Base-by-base conservation (phyloP, 2,113 vertebrate genomes). In the Pseudopodoces humilis region DNA sequence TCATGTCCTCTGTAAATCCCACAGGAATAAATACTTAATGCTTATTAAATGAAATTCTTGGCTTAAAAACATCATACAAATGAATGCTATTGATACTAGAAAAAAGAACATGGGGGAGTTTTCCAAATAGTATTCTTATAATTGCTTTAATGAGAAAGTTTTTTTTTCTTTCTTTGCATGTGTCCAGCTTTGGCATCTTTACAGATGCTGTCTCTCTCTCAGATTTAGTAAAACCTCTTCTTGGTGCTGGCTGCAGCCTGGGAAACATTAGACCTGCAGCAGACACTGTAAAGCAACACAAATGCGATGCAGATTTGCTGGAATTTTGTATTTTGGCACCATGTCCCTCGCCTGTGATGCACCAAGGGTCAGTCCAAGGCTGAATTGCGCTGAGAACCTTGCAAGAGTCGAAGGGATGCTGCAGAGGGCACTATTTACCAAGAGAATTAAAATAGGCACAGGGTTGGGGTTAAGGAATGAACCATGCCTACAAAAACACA, bases 351-450 rank as follows among this genome's bases (percentile, higher is more conserved):
- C 11, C 30, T 9, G n/a, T 67, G 22, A 30, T 72, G 63, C 35
- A 35, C 47, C 41, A 47, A 79, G 39, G 53, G 47, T 79, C 64
- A 13, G 23, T 49, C 39, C 60, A 47, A 41, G 68, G 49, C 15
- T 9, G 10, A 20, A 27, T 43, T 92, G 63, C 27, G 15, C 49
- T 56, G 12, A 31, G 46, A 69, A 71, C 39, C 50, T 28, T 81
- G 89, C 53, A 86, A 8, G 80, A 44, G 15, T 47, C 24, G 11
- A 22, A 46, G 21, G 25, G 33, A 41, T 94, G 83, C 98, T 96
- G 96, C 93, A 98, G 98, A 96, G 97, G 97, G 97, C 97, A 95
- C 59, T 95, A 86, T 97, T 96, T 91, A 95, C 93, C 75, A 97
- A 95, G 94, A 88, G 90, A 97, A 96, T 88, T 80, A 33, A 91